Evolutionary conservation across 2,113 vertebrate species (phyloP), one percentile per base, ranked within the genome.

Genomic region (Toxostoma redivivum): DNA sequence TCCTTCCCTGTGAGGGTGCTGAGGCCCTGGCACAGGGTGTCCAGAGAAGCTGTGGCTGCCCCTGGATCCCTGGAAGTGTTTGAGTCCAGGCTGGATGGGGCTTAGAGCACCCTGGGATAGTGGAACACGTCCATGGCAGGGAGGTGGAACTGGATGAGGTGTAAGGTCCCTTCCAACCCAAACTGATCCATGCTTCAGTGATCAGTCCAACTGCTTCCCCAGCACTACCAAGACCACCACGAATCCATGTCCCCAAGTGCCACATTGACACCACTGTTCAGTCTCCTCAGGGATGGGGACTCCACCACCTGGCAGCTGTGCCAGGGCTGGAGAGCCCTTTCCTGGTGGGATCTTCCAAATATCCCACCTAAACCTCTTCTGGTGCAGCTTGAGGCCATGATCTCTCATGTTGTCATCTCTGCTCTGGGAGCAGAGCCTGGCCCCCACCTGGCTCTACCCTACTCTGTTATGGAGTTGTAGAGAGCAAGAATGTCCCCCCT

Each of bases 41-140:
- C 35, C 31, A 33, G n/a, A 58, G 44, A 5, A 65, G 19, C 77
- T 66, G 60, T 14, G 51, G 23, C 45, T 66, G 69, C 33, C 12
- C 19, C 28, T n/a, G n/a, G n/a, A 51, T 58, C 33, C 28, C 60
- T 50, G 10, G 31, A 4, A 57, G 18, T 51, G 51, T 30, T 1
- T 60, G 17, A 30, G 53, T 38, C 60, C 28, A 45, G 33, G 45
- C 0, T 81, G 53, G 33, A 51, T 2, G 2, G 44, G 58, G 19
- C 37, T 58, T 66, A 33, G 60, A 45, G 23, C 45, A 58, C 0
- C 38, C 11, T 21, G 53, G 28, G 0, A 0, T 2, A 24, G 12
- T 73, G 28, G 48, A 35, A 80, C 31, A 35, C 23, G 22, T 28
- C 67, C 44, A 24, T 13, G 37, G 58, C 51, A 72, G 51, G 28